Evolutionary conservation across 37 sponge, comb jelly and placozoan species (phyloP).

Genomic region (Theonella swinhoei): DNA sequence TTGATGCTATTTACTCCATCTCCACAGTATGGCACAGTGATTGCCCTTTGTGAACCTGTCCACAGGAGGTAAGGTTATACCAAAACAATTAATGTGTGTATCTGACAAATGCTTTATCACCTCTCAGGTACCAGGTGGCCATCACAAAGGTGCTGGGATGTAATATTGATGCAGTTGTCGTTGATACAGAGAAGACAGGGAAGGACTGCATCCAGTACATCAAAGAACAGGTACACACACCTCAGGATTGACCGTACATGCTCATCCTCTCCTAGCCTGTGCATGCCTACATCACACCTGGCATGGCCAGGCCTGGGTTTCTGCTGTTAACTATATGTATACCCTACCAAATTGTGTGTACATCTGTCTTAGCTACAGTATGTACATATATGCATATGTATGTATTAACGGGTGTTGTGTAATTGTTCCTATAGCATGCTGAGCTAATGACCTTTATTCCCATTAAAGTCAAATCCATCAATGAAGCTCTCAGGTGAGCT

Average conservation of each 20-base stretch:
- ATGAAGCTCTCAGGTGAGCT: slow-evolving; percentile 79
- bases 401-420: too few species aligned
- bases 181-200: slow-evolving; percentile 91
- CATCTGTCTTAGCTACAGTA: too few species aligned
- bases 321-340: too few species aligned
- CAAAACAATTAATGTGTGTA: too few species aligned
- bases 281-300: too few species aligned
- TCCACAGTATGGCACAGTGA: slow-evolving; percentile 89
- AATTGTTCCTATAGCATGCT: slow-evolving; percentile 54
- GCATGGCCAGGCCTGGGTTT: too few species aligned
- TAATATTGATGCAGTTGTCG: slow-evolving; percentile 98
- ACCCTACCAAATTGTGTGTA: too few species aligned
- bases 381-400: too few species aligned
- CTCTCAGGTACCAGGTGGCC: slow-evolving; percentile 86
- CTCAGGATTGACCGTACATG: too few species aligned
- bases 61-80: slow-evolving; percentile 77
- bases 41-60: slow-evolving; percentile 94
- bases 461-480: slow-evolving; percentile 83
- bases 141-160: slow-evolving; percentile 89
- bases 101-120: too few species aligned
- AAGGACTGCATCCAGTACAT: slow-evolving; percentile 96
- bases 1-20: too few species aligned
- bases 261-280: too few species aligned
- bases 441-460: slow-evolving; percentile 92
- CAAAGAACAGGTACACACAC: slow-evolving; percentile 87